Evolutionary conservation across 2,797 vertebrate genomes (phyloP).

Genomic region (Phrynocephalus vlangalii): DNA sequence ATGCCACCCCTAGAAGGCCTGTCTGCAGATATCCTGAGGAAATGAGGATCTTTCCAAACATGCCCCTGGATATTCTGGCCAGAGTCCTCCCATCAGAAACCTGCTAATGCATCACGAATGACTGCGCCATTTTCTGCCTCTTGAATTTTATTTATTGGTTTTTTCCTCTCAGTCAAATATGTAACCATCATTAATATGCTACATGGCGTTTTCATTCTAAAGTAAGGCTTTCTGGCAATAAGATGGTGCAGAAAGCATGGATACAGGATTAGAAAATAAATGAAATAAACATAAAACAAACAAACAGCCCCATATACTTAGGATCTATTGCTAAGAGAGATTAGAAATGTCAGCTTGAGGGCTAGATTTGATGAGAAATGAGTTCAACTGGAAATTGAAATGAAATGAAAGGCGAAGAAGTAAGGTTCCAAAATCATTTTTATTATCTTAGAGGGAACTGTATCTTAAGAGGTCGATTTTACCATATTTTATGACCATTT

Average conservation of each 20-base stretch:
- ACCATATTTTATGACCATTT: neutral
- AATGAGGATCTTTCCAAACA: no score
- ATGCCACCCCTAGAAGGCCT: no score
- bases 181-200: neutral
- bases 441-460: neutral
- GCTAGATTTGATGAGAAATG: neutral
- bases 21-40: no score
- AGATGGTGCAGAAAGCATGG: neutral
- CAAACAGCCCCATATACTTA: neutral
- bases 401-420: no score
- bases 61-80: no score
- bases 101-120: no score
- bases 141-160: neutral
- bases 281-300: neutral
- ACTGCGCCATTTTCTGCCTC: neutral
- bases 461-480: neutral
- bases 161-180: neutral
- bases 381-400: neutral
- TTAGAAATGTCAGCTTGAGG: neutral
- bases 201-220: neutral
- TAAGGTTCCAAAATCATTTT: no score
- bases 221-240: neutral
- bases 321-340: neutral
- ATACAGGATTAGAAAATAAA: slow-evolving; percentile 7
- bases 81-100: no score